phyloP scores from a whole-genome alignment of 2,113 vertebrate species.

The Syrrhaptes paradoxus region DNA sequence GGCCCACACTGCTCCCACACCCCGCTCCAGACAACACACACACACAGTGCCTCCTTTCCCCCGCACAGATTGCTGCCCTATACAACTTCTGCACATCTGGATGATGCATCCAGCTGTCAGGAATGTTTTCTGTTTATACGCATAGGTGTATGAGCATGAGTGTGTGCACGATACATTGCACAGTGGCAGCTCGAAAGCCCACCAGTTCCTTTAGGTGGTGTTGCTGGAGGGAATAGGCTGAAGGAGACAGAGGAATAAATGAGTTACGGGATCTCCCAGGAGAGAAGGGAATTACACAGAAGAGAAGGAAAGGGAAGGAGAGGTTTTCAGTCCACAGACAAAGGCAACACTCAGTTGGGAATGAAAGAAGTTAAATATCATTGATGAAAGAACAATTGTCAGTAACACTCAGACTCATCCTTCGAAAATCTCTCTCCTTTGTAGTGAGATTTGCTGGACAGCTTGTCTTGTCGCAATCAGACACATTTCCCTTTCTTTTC shows the following conservation, averaged over 20 bases:
- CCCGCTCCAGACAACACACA: neutral
- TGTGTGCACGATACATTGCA: fast-evolving
- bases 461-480: neutral
- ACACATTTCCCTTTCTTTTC: neutral
- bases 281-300: neutral
- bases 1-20: fast-evolving
- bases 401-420: neutral
- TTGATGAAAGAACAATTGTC: neutral
- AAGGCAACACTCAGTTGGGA: neutral
- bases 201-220: neutral
- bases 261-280: neutral
- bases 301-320: neutral
- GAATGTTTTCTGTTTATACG: neutral
- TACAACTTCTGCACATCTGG: neutral
- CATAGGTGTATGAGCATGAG: fast-evolving
- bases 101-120: neutral
- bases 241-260: neutral
- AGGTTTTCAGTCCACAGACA: neutral
- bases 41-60: neutral
- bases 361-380: slow-evolving; percentile 2
- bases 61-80: neutral
- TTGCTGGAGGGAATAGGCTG: neutral
- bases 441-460: neutral
- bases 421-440: slow-evolving; percentile 18
- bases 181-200: neutral